Evolutionary conservation across 2,888 invertebrate genomes (phyloP).

Genomic region (Tipula confusa): DNA sequence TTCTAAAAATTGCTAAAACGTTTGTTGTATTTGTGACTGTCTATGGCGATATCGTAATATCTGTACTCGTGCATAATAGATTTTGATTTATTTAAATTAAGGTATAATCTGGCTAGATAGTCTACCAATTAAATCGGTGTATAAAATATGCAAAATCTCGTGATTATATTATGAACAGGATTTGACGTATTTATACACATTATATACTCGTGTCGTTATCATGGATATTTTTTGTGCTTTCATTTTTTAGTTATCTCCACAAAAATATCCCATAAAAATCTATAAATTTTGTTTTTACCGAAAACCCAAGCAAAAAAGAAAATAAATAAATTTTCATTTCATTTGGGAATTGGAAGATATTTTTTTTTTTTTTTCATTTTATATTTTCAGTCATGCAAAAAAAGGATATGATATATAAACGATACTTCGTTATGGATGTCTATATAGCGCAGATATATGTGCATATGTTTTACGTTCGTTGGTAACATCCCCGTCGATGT

Average conservation of each 20-base stretch:
- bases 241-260: not conserved
- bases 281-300: not conserved
- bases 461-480: not conserved
- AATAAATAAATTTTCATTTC: not conserved
- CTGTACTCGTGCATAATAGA: not conserved
- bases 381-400: not conserved
- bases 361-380: not conserved
- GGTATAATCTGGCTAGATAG: not conserved
- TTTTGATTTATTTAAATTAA: not conserved
- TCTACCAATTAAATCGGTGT: not conserved
- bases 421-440: not conserved
- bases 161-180: not conserved
- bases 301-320: not conserved
- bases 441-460: not conserved
- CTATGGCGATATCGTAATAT: not conserved
- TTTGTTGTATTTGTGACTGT: not conserved
- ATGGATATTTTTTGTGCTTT: not conserved
- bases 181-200: not conserved
- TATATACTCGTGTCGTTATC: not conserved
- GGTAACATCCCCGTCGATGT: not conserved
- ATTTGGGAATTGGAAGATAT: not conserved
- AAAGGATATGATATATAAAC: not conserved
- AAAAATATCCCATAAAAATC: not conserved
- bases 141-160: not conserved
- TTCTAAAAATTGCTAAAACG: not conserved